phyloP scores from a whole-genome alignment of 2,797 vertebrate genomes.

The Rhincodon typus region DNA sequence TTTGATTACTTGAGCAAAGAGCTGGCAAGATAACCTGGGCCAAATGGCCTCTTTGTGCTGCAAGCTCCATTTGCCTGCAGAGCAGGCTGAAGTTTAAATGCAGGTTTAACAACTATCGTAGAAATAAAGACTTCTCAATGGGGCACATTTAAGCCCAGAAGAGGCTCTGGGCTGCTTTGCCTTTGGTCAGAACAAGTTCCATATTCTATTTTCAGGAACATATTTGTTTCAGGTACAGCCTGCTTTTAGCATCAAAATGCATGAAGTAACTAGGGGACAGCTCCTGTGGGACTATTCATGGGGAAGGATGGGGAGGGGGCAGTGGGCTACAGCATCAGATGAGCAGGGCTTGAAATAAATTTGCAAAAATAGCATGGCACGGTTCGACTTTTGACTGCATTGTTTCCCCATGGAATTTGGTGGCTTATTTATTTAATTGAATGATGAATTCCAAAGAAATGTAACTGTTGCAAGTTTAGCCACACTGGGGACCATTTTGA shows the following conservation, averaged over 20 bases:
- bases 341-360: neutral
- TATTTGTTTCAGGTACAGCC: neutral
- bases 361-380: neutral
- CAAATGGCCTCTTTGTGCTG: neutral
- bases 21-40: neutral
- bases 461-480: neutral
- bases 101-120: neutral
- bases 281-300: neutral
- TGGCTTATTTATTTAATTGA: neutral
- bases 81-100: neutral
- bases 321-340: neutral
- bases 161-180: neutral
- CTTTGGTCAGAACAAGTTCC: neutral
- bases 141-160: neutral
- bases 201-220: neutral
- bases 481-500: neutral
- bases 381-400: neutral
- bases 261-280: neutral
- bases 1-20: neutral
- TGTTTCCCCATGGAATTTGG: neutral
- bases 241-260: neutral
- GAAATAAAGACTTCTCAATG: neutral
- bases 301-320: neutral
- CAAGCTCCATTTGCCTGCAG: neutral
- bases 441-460: neutral